Evolutionary conservation across 2,888 invertebrate genomes (phyloP), one percentile per base, ranked within the genome.

Genomic region (Oscheius myriophilus): DNA sequence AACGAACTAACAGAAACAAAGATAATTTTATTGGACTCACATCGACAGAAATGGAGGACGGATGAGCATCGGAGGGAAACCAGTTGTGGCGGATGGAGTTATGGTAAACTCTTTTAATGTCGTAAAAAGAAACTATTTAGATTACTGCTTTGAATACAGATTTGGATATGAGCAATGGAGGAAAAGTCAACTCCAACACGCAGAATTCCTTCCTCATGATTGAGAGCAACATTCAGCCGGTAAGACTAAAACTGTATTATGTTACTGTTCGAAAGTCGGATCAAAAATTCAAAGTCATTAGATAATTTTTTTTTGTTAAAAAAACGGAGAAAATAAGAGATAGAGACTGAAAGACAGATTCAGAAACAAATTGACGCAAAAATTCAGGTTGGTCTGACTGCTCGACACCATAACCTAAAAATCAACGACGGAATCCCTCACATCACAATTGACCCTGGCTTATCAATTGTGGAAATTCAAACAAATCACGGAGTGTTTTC

Each of bases 391-490:
- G 73, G 70, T 9, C 39, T 75, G 26, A 73, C 75, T n/a, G 71
- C 75, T 16, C 67, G 33, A 9, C 75, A 75, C 61, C 75, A 75
- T 42, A 67, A 73, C 52, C 64, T 75, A 1, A 52, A 67, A 18
- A 67, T 75, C 11, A 65, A 67, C 55, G 75, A 72, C 14, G 75
- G 75, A 9, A 67, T 73, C 6, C 73, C 73, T 18, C 72, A 72
- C n/a, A 59, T 75, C 11, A 25, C 71, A 0, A 62, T 73, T 0
- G 75, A 75, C 33, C 66, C 75, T 9, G 72, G 71, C 18, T 46
- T 59, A 39, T 67, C 69, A 12, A 41, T 59, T 11, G 69, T 75
- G 43, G 75, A 75, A 52, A 72, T 75, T 33, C 53, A 65, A 7
- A 62, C 72, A 26, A 69, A 58, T 21, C 69, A 72, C 33, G 72